These are phyloP conservation scores for Molossus alvarezi DNA, from an alignment of 2,797 vertebrate genomes.

Conservation along the genomic window DNA sequence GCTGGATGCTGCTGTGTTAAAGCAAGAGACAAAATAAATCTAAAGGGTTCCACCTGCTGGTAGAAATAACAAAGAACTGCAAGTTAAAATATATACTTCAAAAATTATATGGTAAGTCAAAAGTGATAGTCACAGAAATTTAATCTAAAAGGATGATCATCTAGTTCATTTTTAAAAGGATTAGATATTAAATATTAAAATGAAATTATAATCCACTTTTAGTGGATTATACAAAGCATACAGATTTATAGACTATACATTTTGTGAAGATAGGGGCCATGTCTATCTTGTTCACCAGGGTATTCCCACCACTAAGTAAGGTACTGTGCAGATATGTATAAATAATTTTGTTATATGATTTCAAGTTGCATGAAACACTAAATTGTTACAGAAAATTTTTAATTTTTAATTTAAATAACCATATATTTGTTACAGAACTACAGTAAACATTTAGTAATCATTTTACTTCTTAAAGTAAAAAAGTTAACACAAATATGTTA, in stretches of 20 bases:
- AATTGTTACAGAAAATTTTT: background rate
- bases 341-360: slow-evolving; percentile 32
- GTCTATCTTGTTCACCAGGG: background rate
- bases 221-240: slow-evolving; percentile 21
- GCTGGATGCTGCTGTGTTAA: slow-evolving; percentile 48
- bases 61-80: slow-evolving; percentile 80
- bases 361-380: background rate
- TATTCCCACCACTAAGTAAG: slow-evolving; percentile 38
- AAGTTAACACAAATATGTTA: slow-evolving; percentile 42
- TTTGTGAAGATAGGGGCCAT: background rate
- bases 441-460: slow-evolving; percentile 49
- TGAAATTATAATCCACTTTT: slow-evolving; percentile 44
- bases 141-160: slow-evolving; percentile 18
- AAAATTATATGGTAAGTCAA: slow-evolving; percentile 57
- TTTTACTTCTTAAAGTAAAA: slow-evolving; percentile 62
- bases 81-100: slow-evolving; percentile 56
- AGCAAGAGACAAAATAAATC: slow-evolving; percentile 75
- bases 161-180: slow-evolving; percentile 35
- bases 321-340: background rate
- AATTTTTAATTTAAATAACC: slow-evolving; percentile 46
- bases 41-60: slow-evolving; percentile 90
- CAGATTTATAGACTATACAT: background rate
- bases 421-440: slow-evolving; percentile 46
- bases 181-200: slow-evolving; percentile 2
- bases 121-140: slow-evolving; percentile 60